A percentile compares a stretch with the other conserved stretches of the same genome.
Conservation (phyloP, 2,888 invertebrate genomes). For the Drosophila kambysellisi region DNA sequence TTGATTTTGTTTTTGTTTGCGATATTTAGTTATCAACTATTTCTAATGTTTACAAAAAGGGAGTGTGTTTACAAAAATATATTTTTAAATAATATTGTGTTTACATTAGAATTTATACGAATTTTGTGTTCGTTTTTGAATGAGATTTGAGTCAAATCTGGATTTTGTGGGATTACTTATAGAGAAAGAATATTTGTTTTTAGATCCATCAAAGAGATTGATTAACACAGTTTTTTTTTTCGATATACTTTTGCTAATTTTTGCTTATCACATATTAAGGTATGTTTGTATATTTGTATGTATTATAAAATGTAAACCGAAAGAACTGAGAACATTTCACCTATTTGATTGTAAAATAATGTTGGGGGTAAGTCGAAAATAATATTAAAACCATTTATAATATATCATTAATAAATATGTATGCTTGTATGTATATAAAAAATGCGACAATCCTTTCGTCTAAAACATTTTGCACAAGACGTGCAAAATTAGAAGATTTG, state of each 20-base stretch:
- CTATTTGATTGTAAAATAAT: constrained; percentile 48
- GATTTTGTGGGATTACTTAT: constrained; percentile 26
- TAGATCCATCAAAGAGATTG: constrained; percentile 81
- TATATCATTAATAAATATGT: constrained; percentile 38
- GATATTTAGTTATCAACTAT: constrained; percentile 47
- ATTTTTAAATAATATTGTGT: constrained; percentile 23
- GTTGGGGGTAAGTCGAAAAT: constrained; percentile 41
- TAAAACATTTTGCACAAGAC: constrained; percentile 74
- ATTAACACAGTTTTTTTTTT: constrained; percentile 64
- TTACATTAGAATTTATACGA: constrained; percentile 26
- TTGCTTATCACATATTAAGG: constrained; percentile 51
- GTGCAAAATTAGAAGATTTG: constrained; percentile 64
- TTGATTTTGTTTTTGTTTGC: constrained; percentile 66
- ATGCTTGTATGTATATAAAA: constrained; percentile 60
- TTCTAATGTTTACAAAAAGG: constrained; percentile 61
- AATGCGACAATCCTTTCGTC: constrained; percentile 83
- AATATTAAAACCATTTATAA: constrained; percentile 29
- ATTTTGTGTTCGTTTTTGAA: constrained; percentile 16
- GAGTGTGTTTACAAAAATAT: constrained; percentile 16
- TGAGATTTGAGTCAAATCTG: constrained; percentile 21
- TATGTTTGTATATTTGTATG: constrained; percentile 7
- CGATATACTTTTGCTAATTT: constrained; percentile 31
- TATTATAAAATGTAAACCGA: constrained; percentile 34
- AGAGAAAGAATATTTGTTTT: constrained; percentile 29
- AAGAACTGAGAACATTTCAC: constrained; percentile 53